Evolutionary conservation across 2,888 invertebrate genomes (phyloP).

Genomic region (Myopa tessellatipennis): DNA sequence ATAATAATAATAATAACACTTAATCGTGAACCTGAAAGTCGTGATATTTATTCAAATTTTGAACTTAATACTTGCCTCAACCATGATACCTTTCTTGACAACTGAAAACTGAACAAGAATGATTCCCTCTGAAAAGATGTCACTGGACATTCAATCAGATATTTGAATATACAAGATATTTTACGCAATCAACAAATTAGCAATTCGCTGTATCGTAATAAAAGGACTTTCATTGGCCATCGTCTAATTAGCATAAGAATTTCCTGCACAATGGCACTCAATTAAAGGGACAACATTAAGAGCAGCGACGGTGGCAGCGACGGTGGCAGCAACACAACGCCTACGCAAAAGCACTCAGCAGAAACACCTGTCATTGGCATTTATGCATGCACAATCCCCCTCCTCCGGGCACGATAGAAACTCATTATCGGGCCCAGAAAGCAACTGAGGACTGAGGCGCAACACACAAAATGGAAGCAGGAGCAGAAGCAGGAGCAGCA

Average conservation of each 20-base stretch:
- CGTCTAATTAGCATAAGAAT: constrained; percentile 23
- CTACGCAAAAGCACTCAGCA: constrained; percentile 8
- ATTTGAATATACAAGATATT: neutral
- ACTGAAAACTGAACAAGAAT: too few species aligned
- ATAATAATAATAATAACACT: too few species aligned
- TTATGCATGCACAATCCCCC: neutral
- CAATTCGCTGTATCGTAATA: neutral
- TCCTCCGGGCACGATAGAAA: neutral
- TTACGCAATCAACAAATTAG: constrained; percentile 20
- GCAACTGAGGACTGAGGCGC: neutral
- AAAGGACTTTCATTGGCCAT: constrained; percentile 5
- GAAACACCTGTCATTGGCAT: constrained; percentile 32
- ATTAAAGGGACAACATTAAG: neutral
- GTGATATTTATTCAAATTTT: too few species aligned
- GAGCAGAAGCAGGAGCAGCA: neutral
- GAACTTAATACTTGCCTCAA: too few species aligned
- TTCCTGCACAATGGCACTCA: constrained; percentile 7
- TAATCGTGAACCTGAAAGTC: too few species aligned
- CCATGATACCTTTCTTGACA: too few species aligned
- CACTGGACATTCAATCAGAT: too few species aligned
- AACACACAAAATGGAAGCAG: neutral
- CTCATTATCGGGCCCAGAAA: neutral
- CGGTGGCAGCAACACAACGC: neutral
- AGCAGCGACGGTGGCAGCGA: neutral
- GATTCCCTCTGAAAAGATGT: too few species aligned